Evolutionary conservation across 2,113 vertebrate species (phyloP), one percentile per base, ranked within the genome.

Genomic region (Cyanistes caeruleus): DNA sequence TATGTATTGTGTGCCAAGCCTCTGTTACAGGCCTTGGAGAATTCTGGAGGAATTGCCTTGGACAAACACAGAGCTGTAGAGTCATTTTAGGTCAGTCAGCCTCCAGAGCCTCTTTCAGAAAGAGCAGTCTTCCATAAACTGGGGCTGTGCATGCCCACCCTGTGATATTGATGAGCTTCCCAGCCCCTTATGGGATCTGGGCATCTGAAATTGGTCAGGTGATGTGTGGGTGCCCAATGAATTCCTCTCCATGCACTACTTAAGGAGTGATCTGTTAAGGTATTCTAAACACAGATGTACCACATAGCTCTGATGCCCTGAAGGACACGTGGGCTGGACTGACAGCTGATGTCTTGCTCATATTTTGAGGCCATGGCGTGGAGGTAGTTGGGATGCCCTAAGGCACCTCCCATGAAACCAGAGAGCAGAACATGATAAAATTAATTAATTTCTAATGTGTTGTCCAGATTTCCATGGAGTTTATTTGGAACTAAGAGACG

Each of bases 401-500:
- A 31, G 43, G 28, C 33, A 65, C 41, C 63, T 84, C 68, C 37
- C 15, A 28, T 43, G 53, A 58, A 56, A 30, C 16, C n/a, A n/a
- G 3, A 2, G 24, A 65, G 43, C 13, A 53, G 27, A 53, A 7
- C 5, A 27, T 13, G 43, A 56, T 20, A 27, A 90, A 79, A 82
- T 35, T 4, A 85, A 79, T 16, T 0, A 0, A 48, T 59, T 78
- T 78, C 13, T 62, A 18, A 37, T 0, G 0, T 69, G 19, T 6
- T 82, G 28, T 53, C 58, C n/a, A 18, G 33, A 64, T 59, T 82
- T 87, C 41, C 31, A n/a, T 13, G 22, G 65, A 63, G 9, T 52
- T 59, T 72, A 39, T 67, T 52, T 25, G 19, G 35, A 87, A 48
- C 28, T 22, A 31, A 78, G 48, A 39, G 27, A 60, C 1, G 0